Evolutionary conservation across 2,888 invertebrate species (phyloP).

Genomic region (Pristionchus maxplancki): DNA sequence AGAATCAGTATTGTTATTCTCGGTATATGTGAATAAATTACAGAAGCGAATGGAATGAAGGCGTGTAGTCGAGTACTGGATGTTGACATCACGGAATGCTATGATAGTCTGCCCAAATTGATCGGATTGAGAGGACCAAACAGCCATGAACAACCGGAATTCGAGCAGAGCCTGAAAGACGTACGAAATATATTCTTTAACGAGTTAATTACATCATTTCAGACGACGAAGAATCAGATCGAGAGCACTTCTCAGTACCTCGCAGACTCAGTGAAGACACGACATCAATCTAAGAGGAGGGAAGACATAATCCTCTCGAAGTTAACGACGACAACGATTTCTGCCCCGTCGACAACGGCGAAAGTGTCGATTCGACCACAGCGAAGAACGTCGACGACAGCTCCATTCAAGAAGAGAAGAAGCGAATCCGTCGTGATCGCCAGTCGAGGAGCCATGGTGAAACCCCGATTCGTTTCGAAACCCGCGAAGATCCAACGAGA

Average conservation of each 20-base stretch:
- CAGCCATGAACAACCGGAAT: constrained; percentile 28
- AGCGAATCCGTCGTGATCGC: constrained; percentile 5
- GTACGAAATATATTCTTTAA: background rate
- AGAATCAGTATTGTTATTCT: too few species aligned
- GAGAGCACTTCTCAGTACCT: constrained; percentile 21
- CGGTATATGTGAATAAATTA: too few species aligned
- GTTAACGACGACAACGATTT: background rate
- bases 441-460: background rate
- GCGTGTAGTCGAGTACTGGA: constrained; percentile 58
- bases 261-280: background rate
- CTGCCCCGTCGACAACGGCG: background rate
- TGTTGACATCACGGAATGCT: constrained; percentile 61
- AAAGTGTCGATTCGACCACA: constrained; percentile 30
- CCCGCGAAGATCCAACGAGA: background rate
- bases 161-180: constrained; percentile 43
- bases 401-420: background rate
- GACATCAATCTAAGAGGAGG: background rate
- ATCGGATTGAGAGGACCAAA: constrained; percentile 35
- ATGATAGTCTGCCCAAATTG: constrained; percentile 50
- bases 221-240: constrained; percentile 26
- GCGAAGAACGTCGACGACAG: constrained; percentile 13
- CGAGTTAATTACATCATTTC: too few species aligned
- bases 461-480: constrained; percentile 11
- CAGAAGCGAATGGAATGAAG: constrained; percentile 59
- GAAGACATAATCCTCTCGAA: background rate